Evolutionary conservation across 2,888 invertebrate genomes (phyloP).

Genomic region (Cephus pulcher): DNA sequence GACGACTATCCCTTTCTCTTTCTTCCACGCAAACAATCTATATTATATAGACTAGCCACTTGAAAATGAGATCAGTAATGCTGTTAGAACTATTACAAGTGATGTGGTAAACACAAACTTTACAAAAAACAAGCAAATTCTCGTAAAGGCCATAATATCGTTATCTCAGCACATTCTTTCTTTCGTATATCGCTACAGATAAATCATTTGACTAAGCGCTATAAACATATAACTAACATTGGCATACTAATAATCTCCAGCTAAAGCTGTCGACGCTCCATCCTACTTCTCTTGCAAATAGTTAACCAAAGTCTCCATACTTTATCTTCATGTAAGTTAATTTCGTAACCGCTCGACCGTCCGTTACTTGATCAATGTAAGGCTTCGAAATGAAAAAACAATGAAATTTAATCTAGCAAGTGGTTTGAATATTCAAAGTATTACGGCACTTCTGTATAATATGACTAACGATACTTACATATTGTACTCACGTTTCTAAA

Average conservation of each 20-base stretch:
- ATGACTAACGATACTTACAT: neutral
- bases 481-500: neutral
- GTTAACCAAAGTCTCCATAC: neutral
- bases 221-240: neutral
- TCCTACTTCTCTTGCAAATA: neutral
- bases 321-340: neutral
- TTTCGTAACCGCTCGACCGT: neutral
- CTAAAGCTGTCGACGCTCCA: neutral
- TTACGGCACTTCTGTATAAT: neutral
- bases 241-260: neutral
- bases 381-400: neutral
- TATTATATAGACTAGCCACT: neutral
- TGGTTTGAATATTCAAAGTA: neutral
- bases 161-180: neutral
- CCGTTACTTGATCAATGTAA: neutral
- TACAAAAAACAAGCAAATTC: neutral
- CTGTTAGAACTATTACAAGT: neutral
- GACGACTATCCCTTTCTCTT: neutral
- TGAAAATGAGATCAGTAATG: neutral
- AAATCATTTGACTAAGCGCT: neutral
- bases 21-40: neutral
- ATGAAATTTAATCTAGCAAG: neutral
- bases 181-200: neutral
- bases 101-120: neutral
- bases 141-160: neutral